Percentiles rank a stretch among this genome's conserved stretches.
These are phyloP conservation scores for Anser brachyrhynchus DNA, from an alignment of 2,113 vertebrate species.

Conservation along the genomic window DNA sequence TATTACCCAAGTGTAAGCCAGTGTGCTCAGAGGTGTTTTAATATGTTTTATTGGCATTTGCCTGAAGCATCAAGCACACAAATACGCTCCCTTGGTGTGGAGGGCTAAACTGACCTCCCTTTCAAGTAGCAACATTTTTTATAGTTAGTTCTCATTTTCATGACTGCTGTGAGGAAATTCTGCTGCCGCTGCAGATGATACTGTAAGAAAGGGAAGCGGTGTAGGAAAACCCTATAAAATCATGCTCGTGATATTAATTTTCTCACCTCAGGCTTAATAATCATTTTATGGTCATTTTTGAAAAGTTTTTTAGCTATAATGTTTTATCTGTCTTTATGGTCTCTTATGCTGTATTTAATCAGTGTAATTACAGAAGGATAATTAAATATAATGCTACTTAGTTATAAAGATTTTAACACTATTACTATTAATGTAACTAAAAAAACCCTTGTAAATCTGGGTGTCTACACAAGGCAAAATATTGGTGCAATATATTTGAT, in stretches of 20 bases:
- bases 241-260: constrained; percentile 81
- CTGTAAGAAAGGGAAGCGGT: constrained; percentile 51
- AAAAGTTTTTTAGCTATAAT: constrained; percentile 81
- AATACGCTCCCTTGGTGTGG: background rate
- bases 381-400: constrained; percentile 82
- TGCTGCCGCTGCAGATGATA: constrained; percentile 65
- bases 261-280: constrained; percentile 85
- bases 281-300: constrained; percentile 83
- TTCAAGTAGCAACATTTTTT: constrained; percentile 46
- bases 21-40: background rate
- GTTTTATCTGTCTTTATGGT: constrained; percentile 83
- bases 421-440: constrained; percentile 69
- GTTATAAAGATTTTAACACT: constrained; percentile 78
- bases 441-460: constrained; percentile 61
- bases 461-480: constrained; percentile 59
- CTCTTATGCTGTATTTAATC: constrained; percentile 82
- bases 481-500: constrained; percentile 40
- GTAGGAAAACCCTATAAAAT: constrained; percentile 76
- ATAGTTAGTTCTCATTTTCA: constrained; percentile 61
- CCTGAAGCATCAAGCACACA: background rate
- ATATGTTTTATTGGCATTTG: background rate
- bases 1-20: background rate
- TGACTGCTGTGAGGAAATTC: constrained; percentile 54
- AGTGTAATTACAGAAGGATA: constrained; percentile 82
- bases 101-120: constrained; percentile 39